Evolutionary conservation across 2,888 invertebrate species (phyloP), one percentile per base, ranked within the genome.

Genomic region (Petrolisthes manimaculis): DNA sequence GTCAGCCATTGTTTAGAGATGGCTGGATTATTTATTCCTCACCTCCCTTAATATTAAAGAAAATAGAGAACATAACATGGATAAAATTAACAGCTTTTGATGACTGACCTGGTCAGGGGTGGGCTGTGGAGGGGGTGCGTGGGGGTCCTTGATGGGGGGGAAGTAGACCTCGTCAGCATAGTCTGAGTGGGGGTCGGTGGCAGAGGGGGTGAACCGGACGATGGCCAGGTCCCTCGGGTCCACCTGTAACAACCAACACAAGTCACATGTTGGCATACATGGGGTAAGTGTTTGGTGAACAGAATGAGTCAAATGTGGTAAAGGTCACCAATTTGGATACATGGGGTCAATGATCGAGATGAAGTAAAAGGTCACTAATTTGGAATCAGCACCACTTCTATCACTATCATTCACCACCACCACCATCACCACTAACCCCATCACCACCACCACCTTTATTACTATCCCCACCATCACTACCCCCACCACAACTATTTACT

Each of bases 131-230:
- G 54, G 21, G 61, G 37, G 18, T 21, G 61, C 82, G 0, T 24
- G 67, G 77, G 80, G 75, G 86, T 94, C 94, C 79, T 93, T 93
- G 89, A 94, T 92, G 86, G 96, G 95, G 53, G 97, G 97, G 92
- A 95, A 96, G 92, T 96, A 97, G 21, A 96, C 94, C 93, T 96
- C 96, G 92, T 96, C 96, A n/a, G 96, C 96, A 92, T 95, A 97
- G 91, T 95, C 95, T 3, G 95, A 94, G 89, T 94, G 94, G 0
- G 94, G 94, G 92, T 96, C 95, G 6, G 93, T 94, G 86, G 94
- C 93, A 89, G 95, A 95, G 18, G 97, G 97, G 8, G 95, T 95
- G 92, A 96, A 97, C 91, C 96, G 96, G 55, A 97, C 96, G 92
- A 96, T 95, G 56, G 97, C 97, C 92, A 96, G 94, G 53, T 94